A percentile compares a stretch with the other conserved stretches of the same genome.
These are phyloP conservation scores for Zaprionus vittiger DNA, from an alignment of 1,140 invertebrate species.

Conservation along the genomic window DNA sequence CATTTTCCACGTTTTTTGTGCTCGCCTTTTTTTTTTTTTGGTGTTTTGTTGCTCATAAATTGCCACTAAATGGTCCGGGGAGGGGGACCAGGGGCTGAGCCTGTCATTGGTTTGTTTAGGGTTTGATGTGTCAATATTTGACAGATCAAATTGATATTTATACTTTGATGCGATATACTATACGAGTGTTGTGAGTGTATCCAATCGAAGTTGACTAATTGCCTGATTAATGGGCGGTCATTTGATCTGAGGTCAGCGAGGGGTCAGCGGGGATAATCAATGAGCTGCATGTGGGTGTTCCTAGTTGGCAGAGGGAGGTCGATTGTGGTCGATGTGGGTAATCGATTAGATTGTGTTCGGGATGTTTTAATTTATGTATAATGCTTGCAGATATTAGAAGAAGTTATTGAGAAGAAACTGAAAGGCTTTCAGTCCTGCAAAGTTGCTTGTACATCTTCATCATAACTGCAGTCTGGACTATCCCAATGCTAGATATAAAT, in stretches of 20 bases:
- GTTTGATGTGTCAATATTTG: constrained; percentile 83
- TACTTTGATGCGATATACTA: constrained; percentile 63
- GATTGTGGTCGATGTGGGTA: background rate
- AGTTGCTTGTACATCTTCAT: no score
- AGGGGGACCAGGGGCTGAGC: constrained; percentile 31
- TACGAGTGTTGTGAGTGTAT: constrained; percentile 37
- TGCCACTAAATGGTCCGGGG: constrained; percentile 68
- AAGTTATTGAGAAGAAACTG: background rate
- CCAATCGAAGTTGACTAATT: constrained; percentile 64
- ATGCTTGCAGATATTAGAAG: no score
- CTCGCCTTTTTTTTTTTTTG: constrained; percentile 69
- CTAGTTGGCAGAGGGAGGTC: background rate
- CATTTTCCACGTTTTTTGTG: constrained; percentile 58
- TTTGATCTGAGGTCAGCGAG: constrained; percentile 35
- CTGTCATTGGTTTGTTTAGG: constrained; percentile 82
- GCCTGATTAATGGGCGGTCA: constrained; percentile 65
- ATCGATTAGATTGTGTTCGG: background rate
- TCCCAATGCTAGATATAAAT: no score
- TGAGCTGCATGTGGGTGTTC: background rate
- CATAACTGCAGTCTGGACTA: no score
- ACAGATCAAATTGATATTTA: constrained; percentile 83
- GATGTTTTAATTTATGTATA: no score
- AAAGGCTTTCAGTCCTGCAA: no score
- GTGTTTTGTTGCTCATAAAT: constrained; percentile 82
- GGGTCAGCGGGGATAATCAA: constrained; percentile 29